A percentile compares a stretch with the other conserved stretches of the same genome.
Evolutionary conservation across 92 coral and sea anemone species (phyloP).

Genomic region (Muricea muricata): DNA sequence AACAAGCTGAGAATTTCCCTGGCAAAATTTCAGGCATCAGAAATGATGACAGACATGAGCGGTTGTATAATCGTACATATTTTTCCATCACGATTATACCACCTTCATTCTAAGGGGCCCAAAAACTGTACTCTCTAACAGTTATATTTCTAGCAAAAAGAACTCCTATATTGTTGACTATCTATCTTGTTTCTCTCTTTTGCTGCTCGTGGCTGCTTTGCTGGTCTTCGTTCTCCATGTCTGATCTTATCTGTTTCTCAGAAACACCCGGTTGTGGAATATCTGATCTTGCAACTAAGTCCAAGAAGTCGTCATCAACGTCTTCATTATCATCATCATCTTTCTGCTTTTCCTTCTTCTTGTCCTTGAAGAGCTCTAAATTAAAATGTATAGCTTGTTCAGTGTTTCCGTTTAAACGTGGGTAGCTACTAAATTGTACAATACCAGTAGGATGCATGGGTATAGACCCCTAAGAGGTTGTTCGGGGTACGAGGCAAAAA

Average conservation of each 20-base stretch:
- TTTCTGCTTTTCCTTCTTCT: too few relatives aligned
- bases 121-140: background rate
- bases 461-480: too few relatives aligned
- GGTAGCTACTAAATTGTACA: too few relatives aligned
- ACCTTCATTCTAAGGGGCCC: background rate
- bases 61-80: background rate
- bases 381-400: too few relatives aligned
- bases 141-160: background rate
- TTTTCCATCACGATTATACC: background rate
- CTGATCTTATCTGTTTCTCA: background rate
- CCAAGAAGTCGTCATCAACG: constrained; percentile 24
- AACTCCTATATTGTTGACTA: background rate
- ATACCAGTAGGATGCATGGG: too few relatives aligned
- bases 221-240: too few relatives aligned
- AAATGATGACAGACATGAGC: background rate
- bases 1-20: background rate
- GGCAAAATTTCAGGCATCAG: background rate
- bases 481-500: too few relatives aligned
- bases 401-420: too few relatives aligned
- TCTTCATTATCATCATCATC: background rate
- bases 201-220: background rate
- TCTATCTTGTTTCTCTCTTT: background rate
- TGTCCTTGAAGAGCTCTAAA: too few relatives aligned
- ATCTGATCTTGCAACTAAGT: constrained; percentile 32
- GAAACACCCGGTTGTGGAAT: constrained; percentile 27